Evolutionary conservation across 2,888 invertebrate species (phyloP).

Genomic region (Linyphia triangularis): DNA sequence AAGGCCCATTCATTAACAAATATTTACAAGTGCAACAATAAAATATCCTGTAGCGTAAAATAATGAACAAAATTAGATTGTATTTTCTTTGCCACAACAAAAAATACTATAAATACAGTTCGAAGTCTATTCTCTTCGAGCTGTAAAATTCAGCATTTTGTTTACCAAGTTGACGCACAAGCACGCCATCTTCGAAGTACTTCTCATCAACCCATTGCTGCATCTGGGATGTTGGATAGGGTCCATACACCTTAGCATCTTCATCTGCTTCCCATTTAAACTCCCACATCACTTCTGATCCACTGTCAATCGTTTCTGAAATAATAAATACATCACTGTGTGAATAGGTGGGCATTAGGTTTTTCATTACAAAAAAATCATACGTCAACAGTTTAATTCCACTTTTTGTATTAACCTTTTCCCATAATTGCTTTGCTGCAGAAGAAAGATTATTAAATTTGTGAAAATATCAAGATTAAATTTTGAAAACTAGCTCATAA

Average conservation of each 20-base stretch:
- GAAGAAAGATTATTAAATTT: too few relatives aligned
- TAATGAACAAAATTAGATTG: background rate
- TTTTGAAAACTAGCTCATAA: too few relatives aligned
- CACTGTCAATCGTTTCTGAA: slow-evolving; percentile 8
- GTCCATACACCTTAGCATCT: slow-evolving; percentile 89
- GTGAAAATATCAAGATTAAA: too few relatives aligned
- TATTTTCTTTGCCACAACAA: background rate
- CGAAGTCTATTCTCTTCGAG: slow-evolving; percentile 94
- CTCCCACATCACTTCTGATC: slow-evolving; percentile 87
- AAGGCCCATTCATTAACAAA: background rate
- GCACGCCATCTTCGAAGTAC: slow-evolving; percentile 88
- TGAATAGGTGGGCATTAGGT: too few relatives aligned
- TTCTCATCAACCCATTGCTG: slow-evolving; percentile 91
- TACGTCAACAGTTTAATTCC: background rate
- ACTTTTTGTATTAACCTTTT: background rate
- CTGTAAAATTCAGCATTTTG: slow-evolving; percentile 88
- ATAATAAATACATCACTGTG: too few relatives aligned
- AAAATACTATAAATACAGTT: slow-evolving; percentile 86
- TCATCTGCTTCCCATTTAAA: slow-evolving; percentile 91
- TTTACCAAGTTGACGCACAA: slow-evolving; percentile 89
- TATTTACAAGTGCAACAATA: background rate
- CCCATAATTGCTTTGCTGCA: too few relatives aligned
- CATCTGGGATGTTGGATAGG: slow-evolving; percentile 92
- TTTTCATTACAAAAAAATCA: too few relatives aligned
- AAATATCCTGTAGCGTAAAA: background rate